Conservation (phyloP, 1,140 invertebrate genomes). For the Thaumetopoea pityocampa region DNA sequence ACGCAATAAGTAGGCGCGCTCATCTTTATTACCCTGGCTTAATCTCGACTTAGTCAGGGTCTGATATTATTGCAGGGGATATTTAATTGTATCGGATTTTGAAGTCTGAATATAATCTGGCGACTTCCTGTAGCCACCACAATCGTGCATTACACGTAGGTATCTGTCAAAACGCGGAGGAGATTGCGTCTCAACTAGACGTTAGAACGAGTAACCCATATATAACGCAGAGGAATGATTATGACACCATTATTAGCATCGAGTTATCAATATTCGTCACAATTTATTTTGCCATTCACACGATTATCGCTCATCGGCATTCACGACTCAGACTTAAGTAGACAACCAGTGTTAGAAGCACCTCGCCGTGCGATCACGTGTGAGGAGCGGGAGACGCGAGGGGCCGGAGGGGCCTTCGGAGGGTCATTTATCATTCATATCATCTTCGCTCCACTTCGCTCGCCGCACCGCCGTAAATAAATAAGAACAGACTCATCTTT, state of each 20-base stretch:
- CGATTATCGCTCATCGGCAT: constrained; percentile 48
- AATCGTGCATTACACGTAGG: too few species aligned
- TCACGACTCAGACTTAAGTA: constrained; percentile 44
- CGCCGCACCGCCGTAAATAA: constrained; percentile 74
- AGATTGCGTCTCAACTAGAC: too few species aligned
- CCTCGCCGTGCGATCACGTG: constrained; percentile 63
- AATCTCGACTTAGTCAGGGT: too few species aligned
- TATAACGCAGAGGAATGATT: constrained; percentile 7
- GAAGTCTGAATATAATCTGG: too few species aligned
- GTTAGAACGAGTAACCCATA: too few species aligned
- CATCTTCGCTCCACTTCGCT: constrained; percentile 76
- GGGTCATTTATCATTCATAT: constrained; percentile 76
- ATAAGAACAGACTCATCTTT: constrained; percentile 76
- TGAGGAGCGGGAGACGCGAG: constrained; percentile 31
- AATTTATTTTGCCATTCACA: constrained; percentile 40
- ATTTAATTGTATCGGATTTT: too few species aligned
- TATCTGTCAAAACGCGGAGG: too few species aligned
- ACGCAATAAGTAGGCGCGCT: too few species aligned
- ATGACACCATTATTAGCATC: constrained; percentile 20
- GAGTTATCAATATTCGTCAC: constrained; percentile 40
- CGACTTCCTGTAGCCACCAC: too few species aligned
- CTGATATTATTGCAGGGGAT: too few species aligned
- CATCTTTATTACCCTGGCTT: too few species aligned
- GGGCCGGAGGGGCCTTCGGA: constrained; percentile 41
- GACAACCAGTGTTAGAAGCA: constrained; percentile 51